phyloP scores from a whole-genome alignment of 1,140 invertebrate species.

The Xylocopa sonorina region DNA sequence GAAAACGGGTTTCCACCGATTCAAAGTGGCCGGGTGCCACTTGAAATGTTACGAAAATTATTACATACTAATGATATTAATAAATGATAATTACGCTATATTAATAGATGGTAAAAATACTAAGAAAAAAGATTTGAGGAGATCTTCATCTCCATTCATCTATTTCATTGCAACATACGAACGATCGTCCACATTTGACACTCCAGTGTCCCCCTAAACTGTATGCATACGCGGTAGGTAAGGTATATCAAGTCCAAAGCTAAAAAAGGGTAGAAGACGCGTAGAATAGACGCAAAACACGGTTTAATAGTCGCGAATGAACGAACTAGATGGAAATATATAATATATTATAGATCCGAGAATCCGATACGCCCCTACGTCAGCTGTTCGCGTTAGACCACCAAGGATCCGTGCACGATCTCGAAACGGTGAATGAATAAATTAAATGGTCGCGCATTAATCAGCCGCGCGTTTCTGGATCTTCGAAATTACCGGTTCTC shows the following conservation, averaged over 20 bases:
- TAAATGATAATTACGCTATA: too few relatives aligned
- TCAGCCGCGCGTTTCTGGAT: constrained; percentile 71
- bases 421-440: constrained; percentile 73
- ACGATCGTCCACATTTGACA: too few relatives aligned
- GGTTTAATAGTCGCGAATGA: constrained; percentile 7
- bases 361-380: constrained; percentile 46
- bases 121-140: too few relatives aligned
- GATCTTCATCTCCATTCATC: too few relatives aligned
- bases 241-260: background rate
- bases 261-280: background rate
- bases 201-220: too few relatives aligned
- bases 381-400: constrained; percentile 58
- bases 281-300: background rate
- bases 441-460: constrained; percentile 75
- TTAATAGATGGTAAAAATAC: too few relatives aligned
- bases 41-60: too few relatives aligned
- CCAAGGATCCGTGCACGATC: constrained; percentile 36
- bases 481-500: constrained; percentile 73
- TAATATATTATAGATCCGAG: background rate
- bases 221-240: too few relatives aligned
- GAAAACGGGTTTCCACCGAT: background rate
- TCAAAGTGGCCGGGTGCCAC: background rate
- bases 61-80: too few relatives aligned
- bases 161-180: too few relatives aligned
- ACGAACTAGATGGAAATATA: background rate